Evolutionary conservation across 2,113 vertebrate species (phyloP).

Genomic region (Excalfactoria chinensis): DNA sequence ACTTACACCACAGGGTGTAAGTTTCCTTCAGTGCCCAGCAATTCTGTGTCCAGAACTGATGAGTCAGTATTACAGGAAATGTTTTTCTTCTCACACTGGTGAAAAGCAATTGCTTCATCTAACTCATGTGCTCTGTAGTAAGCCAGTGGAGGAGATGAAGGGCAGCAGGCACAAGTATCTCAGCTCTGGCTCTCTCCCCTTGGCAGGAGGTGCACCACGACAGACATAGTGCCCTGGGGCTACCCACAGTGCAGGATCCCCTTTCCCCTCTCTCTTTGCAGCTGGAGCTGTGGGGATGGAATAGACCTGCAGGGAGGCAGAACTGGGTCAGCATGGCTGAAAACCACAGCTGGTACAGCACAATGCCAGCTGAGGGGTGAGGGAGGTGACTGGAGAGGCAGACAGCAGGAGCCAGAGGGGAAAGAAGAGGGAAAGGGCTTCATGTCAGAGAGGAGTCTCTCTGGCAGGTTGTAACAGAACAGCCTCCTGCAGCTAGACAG

Average conservation of each 20-base stretch:
- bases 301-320: background rate
- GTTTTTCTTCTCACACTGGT: background rate
- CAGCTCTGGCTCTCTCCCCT: background rate
- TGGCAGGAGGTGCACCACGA: background rate
- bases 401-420: background rate
- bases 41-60: background rate
- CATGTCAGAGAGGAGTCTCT: background rate
- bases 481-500: background rate
- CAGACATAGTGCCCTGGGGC: background rate
- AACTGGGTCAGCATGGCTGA: slow-evolving; percentile 73
- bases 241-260: background rate
- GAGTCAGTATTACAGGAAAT: background rate
- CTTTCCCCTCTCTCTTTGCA: background rate
- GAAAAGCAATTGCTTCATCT: background rate
- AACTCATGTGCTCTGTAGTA: background rate
- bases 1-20: no score
- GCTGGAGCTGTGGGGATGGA: background rate
- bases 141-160: background rate
- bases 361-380: background rate
- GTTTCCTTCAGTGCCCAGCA: background rate
- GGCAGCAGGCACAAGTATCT: background rate
- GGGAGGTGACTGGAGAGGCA: background rate
- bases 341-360: slow-evolving; percentile 51
- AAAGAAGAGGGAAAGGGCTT: background rate
- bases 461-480: slow-evolving; percentile 5